Evolutionary conservation across 2,888 invertebrate species (phyloP), one percentile per base, ranked within the genome.

Genomic region (Blomia tropicalis): DNA sequence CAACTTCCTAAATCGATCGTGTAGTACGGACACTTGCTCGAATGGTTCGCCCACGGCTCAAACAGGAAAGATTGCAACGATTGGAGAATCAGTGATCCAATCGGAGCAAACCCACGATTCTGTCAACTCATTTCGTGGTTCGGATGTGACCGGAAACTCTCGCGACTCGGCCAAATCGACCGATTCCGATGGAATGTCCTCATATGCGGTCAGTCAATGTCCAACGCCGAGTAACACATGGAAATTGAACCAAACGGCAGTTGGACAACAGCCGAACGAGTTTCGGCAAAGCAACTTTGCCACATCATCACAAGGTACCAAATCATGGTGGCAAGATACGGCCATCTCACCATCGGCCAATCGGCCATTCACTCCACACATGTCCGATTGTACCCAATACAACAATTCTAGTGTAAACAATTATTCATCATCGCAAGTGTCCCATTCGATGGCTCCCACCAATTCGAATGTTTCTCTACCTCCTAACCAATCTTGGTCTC

Each of bases 161-260:
- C 43, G 58, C 22, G 62, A 62, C 7, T 62, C 62, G 4, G 3
- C 58, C 1, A 58, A 58, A 27, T 58, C 62, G 11, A 44, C 58
- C 2, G 62, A 62, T 43, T 56, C 56, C 2, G 27, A 3, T 30
- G 29, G 1, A n/a, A 31, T 29, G 22, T 27, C 56, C 2, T 4
- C 56, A 11, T 23, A 56, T 36, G 14, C 56, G 2, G 25, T 30
- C 11, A 56, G 31, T 25, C 56, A 56, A 36, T 56, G 56, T 36
- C 23, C 56, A 3, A 56, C 56, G 14, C 56, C 56, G 2, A 56
- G 29, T 31, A 56, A 25, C 29, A 56, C 14, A 29, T 29, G 29
- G 29, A n/a, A 54, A 31, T 23, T 22, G 14, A 7, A 54, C 5
- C 19, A 7, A n/a, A 27, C 30, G 4, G 4, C 11, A 14, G n/a